These are phyloP conservation scores for Melanaphis sacchari DNA, from an alignment of 1,140 invertebrate genomes.

Conservation along the genomic window DNA sequence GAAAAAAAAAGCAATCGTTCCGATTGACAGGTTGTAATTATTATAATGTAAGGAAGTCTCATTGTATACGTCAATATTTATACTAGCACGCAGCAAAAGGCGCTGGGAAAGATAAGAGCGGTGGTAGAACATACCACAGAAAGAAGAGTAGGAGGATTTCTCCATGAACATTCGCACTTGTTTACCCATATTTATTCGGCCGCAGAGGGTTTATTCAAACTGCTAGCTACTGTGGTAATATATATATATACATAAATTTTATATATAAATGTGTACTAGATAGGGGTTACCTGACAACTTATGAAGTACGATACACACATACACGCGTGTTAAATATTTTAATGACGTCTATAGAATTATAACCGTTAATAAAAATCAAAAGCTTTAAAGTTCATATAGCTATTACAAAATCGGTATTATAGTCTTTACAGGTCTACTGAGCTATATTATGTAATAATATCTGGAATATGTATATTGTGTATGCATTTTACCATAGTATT, in stretches of 20 bases:
- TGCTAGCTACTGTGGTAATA: not conserved
- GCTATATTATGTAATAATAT: no score
- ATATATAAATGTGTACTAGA: not conserved
- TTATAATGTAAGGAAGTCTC: constrained; percentile 39
- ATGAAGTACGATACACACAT: not conserved
- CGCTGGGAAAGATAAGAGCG: not conserved
- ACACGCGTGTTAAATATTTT: not conserved
- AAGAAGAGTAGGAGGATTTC: not conserved
- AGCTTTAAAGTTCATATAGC: not conserved
- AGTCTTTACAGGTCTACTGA: not conserved
- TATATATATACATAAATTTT: not conserved
- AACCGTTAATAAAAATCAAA: not conserved
- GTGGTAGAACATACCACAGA: no score
- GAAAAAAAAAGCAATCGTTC: not conserved
- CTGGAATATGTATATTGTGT: no score
- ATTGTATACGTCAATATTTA: constrained; percentile 1
- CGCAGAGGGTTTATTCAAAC: constrained; percentile 27
- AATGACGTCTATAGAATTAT: not conserved
- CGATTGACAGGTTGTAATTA: constrained; percentile 47
- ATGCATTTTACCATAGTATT: no score
- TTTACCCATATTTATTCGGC: not conserved
- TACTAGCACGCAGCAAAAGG: no score
- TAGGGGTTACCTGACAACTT: not conserved
- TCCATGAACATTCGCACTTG: not conserved
- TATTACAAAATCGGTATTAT: not conserved